Evolutionary conservation across 2,888 invertebrate species (phyloP).

Genomic region (Acrobasis consociella): DNA sequence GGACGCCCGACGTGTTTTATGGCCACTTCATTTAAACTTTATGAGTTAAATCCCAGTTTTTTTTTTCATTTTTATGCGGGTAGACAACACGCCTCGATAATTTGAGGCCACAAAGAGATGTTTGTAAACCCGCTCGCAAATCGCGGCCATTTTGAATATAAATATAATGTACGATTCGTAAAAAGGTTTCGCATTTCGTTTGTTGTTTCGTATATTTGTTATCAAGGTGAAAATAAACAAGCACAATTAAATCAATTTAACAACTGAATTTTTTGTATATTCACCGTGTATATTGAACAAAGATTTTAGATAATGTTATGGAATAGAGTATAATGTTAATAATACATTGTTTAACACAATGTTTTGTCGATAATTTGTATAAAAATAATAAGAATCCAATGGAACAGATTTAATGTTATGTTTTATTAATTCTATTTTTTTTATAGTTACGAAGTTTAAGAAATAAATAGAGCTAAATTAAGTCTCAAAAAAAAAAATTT

Average conservation of each 20-base stretch:
- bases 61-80: conserved; percentile 7
- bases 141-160: conserved; percentile 18
- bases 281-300: too few species aligned
- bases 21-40: conserved; percentile 19
- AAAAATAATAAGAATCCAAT: too few species aligned
- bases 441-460: too few species aligned
- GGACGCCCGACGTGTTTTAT: conserved; percentile 1
- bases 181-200: conserved; percentile 9
- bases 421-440: too few species aligned
- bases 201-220: neutral
- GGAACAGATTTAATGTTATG: too few species aligned
- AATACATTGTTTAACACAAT: too few species aligned
- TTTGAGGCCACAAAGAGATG: conserved; percentile 18
- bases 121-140: conserved; percentile 6
- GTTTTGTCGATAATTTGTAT: too few species aligned
- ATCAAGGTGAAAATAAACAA: neutral
- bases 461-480: too few species aligned
- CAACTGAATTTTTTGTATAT: too few species aligned
- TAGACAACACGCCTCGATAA: conserved; percentile 20
- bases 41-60: conserved; percentile 11
- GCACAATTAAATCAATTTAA: neutral
- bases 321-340: too few species aligned
- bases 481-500: too few species aligned
- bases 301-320: too few species aligned
- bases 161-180: conserved; percentile 14